These are phyloP conservation scores for Synaphobranchus kaupii DNA, from an alignment of 2,797 vertebrate species.

Conservation along the genomic window DNA sequence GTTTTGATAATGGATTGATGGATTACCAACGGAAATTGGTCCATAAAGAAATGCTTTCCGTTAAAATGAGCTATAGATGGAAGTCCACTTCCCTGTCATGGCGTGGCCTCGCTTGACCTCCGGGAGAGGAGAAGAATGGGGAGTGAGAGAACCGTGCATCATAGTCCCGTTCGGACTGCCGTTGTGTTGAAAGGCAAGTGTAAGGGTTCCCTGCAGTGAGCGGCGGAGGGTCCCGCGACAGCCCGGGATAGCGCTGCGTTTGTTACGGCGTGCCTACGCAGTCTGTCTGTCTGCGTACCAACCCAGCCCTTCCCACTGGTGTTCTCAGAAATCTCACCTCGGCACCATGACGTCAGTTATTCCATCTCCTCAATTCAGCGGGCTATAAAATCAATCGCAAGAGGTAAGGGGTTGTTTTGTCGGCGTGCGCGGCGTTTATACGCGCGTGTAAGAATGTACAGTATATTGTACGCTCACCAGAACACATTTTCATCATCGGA, in stretches of 20 bases:
- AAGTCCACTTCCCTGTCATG: neutral
- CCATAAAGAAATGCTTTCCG: neutral
- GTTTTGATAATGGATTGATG: too few relatives aligned
- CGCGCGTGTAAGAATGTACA: neutral
- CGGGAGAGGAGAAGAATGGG: neutral
- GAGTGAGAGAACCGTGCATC: neutral
- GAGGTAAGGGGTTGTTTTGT: neutral
- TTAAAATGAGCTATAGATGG: neutral
- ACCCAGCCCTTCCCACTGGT: too few relatives aligned
- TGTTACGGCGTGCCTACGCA: neutral
- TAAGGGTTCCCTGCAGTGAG: neutral
- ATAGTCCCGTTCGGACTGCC: neutral
- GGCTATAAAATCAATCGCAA: neutral
- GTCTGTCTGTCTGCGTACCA: neutral
- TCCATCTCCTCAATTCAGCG: neutral
- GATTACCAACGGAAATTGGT: neutral
- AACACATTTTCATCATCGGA: neutral
- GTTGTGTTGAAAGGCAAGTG: too few relatives aligned
- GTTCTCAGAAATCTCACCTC: neutral
- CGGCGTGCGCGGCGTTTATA: conserved; percentile 24
- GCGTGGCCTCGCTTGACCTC: neutral
- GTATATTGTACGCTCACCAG: neutral
- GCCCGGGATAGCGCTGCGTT: neutral
- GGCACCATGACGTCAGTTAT: neutral
- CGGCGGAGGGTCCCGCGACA: neutral